These are phyloP conservation scores for Agapetus fuscipes DNA, from an alignment of 2,888 invertebrate genomes.

Conservation along the genomic window DNA sequence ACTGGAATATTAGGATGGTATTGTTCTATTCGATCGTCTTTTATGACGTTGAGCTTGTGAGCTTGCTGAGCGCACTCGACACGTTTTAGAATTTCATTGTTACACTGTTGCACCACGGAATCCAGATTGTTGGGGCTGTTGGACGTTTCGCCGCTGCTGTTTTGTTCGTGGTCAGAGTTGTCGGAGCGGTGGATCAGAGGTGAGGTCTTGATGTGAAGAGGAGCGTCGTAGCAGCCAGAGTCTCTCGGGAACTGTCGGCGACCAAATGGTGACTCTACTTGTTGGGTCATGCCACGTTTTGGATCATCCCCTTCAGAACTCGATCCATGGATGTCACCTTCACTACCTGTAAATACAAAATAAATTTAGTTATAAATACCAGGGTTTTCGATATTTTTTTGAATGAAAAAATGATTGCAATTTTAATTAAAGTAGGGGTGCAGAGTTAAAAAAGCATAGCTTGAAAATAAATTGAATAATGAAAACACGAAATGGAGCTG, in stretches of 20 bases:
- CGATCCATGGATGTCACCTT: slow-evolving; percentile 68
- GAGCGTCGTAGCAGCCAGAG: slow-evolving; percentile 69
- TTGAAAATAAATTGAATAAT: no score
- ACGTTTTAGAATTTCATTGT: slow-evolving; percentile 48
- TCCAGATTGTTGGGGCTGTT: slow-evolving; percentile 43
- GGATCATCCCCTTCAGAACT: slow-evolving; percentile 68
- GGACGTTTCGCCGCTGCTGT: slow-evolving; percentile 34
- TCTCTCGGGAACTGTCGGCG: slow-evolving; percentile 72
- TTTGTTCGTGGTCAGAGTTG: slow-evolving; percentile 45
- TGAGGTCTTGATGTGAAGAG: slow-evolving; percentile 43
- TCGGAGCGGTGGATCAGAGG: slow-evolving; percentile 45
- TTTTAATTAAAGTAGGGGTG: background rate
- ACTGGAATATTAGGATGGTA: slow-evolving; percentile 31
- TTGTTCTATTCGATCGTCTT: slow-evolving; percentile 26
- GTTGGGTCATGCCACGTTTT: slow-evolving; percentile 27
- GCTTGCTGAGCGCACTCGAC: slow-evolving; percentile 47
- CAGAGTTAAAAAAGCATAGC: background rate
- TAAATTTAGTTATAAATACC: no score
- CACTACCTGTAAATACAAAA: slow-evolving; percentile 53
- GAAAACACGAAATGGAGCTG: no score
- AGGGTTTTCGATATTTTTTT: no score
- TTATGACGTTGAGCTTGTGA: slow-evolving; percentile 39
- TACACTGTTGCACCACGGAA: slow-evolving; percentile 50
- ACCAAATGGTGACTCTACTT: slow-evolving; percentile 63
- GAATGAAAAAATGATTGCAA: background rate